These are phyloP conservation scores for Periphyllus acericola DNA, from an alignment of 2,888 invertebrate species.

Conservation along the genomic window DNA sequence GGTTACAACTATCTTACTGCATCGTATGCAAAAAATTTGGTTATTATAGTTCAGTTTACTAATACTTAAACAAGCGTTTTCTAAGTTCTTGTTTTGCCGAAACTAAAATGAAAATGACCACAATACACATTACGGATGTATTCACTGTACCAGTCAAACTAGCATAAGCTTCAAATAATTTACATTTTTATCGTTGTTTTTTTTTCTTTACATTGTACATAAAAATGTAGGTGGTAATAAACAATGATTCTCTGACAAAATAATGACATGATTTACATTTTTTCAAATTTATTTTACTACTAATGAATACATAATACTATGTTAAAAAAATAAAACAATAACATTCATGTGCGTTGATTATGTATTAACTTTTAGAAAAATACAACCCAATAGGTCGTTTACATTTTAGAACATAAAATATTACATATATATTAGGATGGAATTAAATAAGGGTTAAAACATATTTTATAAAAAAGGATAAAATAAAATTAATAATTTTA, in stretches of 20 bases:
- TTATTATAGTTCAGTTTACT: too few relatives aligned
- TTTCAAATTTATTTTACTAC: conserved; percentile 9
- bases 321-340: conserved; percentile 47
- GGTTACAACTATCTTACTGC: too few relatives aligned
- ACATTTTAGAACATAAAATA: background rate
- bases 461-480: background rate
- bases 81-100: too few relatives aligned
- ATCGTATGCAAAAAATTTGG: too few relatives aligned
- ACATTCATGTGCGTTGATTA: conserved; percentile 6
- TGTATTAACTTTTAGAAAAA: conserved; percentile 14
- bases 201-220: too few relatives aligned
- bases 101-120: too few relatives aligned
- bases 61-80: too few relatives aligned
- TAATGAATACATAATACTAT: background rate
- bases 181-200: too few relatives aligned
- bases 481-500: conserved; percentile 1
- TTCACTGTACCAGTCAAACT: too few relatives aligned
- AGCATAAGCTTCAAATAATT: too few relatives aligned
- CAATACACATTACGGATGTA: too few relatives aligned
- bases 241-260: background rate
- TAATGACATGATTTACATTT: background rate
- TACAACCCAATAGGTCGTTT: background rate
- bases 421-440: conserved; percentile 8
- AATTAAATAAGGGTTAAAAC: conserved; percentile 21
- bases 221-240: background rate